Evolutionary conservation across 2,113 vertebrate genomes (phyloP).

Genomic region (Ammospiza caudacuta): DNA sequence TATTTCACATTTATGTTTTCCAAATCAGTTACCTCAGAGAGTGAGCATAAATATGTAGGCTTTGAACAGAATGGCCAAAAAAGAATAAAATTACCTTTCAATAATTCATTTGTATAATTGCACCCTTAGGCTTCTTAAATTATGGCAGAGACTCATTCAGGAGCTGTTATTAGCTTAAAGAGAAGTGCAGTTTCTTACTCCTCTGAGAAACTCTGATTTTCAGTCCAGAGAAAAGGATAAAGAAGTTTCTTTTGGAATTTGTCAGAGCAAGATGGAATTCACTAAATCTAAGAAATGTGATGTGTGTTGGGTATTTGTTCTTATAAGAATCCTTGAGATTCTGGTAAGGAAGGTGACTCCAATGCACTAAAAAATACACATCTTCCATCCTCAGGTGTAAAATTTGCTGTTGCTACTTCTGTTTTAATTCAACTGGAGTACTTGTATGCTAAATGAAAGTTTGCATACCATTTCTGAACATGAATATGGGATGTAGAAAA

Average conservation of each 20-base stretch:
- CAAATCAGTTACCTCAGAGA: not conserved
- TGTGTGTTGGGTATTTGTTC: not conserved
- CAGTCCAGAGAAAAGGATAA: not conserved
- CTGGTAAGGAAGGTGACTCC: not conserved
- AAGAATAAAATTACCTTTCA: not conserved
- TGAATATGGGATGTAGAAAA: not conserved
- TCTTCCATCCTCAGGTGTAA: not conserved
- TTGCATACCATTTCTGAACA: not conserved
- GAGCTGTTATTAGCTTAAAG: not conserved
- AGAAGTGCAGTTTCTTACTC: not conserved
- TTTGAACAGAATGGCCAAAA: conserved; percentile 14
- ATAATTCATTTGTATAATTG: conserved; percentile 47
- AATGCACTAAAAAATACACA: fast-evolving
- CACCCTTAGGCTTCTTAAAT: not conserved
- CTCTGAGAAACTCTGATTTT: not conserved
- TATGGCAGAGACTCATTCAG: not conserved
- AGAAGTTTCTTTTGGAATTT: not conserved
- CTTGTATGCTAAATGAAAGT: not conserved
- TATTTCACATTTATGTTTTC: not conserved
- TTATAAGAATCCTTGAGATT: not conserved
- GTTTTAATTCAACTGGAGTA: not conserved
- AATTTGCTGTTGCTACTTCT: not conserved
- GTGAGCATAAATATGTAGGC: not conserved
- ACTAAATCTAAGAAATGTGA: fast-evolving
- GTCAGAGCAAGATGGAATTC: not conserved